Evolutionary conservation across 1,140 invertebrate species (phyloP), one percentile per base, ranked within the genome.

Genomic region (Microplitis mediator): DNA sequence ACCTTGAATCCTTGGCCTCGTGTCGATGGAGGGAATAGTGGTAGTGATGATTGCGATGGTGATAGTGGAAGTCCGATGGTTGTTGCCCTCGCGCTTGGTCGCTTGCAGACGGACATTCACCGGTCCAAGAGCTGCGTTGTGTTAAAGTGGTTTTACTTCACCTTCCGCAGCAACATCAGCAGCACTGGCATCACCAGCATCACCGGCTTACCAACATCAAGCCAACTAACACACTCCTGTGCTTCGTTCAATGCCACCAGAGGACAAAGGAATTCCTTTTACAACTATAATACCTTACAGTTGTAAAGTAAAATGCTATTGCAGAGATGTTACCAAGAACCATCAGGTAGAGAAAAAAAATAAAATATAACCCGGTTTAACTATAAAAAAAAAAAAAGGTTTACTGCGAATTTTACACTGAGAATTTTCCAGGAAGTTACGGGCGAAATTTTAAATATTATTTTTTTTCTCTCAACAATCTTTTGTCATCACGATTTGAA

Each of bases 261-360:
- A 77, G 82, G 81, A 84, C 83, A 84, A 85, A 85, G 82, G 80
- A 84, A 84, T 82, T 84, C 82, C 79, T 77, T 71, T 76, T 52
- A 72, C 67, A 68, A 67, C 76, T 68, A 65, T 68, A 39, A 50
- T 35, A 54, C 60, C 31, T 4, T 35, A 35, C 39, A 56, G 52
- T 14, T 14, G 52, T 54, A 54, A 54, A n/a, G 16, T 14, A 54
- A 54, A 54, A 54, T 54, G 13, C 16, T 54, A 54, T 16, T 54
- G n/a, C 52, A 54, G 16, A 14, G 52, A 45, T 45, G 39, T 45
- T 45, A 45, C 39, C 39, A 45, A 45, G 39, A 9, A 11, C 39
- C 39, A 5, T 5, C 39, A 45, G 39, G 39, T 45, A 45, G 39
- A 45, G 39, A 45, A 45, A 45, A 9, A 45, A 45, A 45, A 45